Percentiles rank a stretch among this genome's conserved stretches.
These are phyloP conservation scores for Serinus canaria DNA, from an alignment of 2,113 vertebrate species.

Conservation along the genomic window DNA sequence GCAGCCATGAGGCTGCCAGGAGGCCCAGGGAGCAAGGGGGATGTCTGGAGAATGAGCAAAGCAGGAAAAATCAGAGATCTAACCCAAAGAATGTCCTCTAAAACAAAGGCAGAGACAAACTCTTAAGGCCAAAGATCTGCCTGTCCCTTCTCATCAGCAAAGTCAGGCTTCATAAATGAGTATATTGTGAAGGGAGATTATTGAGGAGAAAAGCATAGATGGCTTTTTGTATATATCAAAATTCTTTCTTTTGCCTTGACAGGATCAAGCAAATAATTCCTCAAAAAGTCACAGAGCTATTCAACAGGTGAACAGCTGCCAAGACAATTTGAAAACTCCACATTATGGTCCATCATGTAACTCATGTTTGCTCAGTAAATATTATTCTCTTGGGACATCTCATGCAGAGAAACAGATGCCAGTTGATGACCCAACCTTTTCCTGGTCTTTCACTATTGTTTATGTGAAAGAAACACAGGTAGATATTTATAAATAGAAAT, in stretches of 20 bases:
- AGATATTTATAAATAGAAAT: constrained; percentile 44
- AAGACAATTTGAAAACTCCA: constrained; percentile 64
- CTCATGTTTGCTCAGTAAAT: constrained; percentile 46
- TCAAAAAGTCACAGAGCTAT: constrained; percentile 59
- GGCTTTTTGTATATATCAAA: constrained; percentile 62
- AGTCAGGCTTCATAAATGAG: constrained; percentile 69
- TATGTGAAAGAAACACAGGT: constrained; percentile 32
- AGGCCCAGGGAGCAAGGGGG: background rate
- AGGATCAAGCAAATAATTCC: constrained; percentile 65
- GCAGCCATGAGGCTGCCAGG: fast-evolving
- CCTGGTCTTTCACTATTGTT: constrained; percentile 6
- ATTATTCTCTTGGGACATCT: constrained; percentile 43
- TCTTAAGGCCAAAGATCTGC: constrained; percentile 70
- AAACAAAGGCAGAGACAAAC: constrained; percentile 43
- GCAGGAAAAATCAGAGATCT: constrained; percentile 26
- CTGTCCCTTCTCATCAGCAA: constrained; percentile 70
- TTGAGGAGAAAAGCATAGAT: constrained; percentile 61
- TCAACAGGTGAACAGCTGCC: constrained; percentile 70
- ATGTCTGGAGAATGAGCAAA: background rate
- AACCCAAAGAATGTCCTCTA: constrained; percentile 40
- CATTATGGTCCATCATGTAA: constrained; percentile 51
- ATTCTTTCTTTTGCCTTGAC: constrained; percentile 56
- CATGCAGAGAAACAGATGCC: constrained; percentile 46
- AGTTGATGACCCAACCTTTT: constrained; percentile 16
- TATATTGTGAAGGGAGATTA: constrained; percentile 61